Evolutionary conservation across 64 coral and sea anemone species (phyloP).

Genomic region (Exaiptasia diaphana): DNA sequence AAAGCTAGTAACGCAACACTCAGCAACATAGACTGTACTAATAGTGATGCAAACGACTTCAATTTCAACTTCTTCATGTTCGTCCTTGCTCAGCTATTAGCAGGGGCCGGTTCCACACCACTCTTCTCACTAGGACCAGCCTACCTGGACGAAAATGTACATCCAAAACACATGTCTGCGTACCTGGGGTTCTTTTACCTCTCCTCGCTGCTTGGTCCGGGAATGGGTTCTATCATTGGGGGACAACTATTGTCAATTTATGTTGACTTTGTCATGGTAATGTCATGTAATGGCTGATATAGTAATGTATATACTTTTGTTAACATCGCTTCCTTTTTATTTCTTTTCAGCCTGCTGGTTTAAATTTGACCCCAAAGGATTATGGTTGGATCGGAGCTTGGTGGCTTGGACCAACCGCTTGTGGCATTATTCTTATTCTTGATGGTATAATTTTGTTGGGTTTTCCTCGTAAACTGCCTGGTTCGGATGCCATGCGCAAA

Average conservation of each 20-base stretch:
- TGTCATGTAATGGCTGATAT: neutral
- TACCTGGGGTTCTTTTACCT: constrained; percentile 22
- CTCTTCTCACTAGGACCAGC: constrained; percentile 24
- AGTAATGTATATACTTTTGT: neutral
- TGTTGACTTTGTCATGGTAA: constrained; percentile 51
- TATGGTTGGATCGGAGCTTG: constrained; percentile 88
- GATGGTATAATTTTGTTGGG: constrained; percentile 42
- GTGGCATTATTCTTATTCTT: constrained; percentile 31
- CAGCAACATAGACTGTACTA: neutral
- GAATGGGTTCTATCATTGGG: constrained; percentile 31
- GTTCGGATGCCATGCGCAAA: constrained; percentile 46
- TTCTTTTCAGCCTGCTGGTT: constrained; percentile 36
- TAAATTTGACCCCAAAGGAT: constrained; percentile 29
- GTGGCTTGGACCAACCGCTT: constrained; percentile 66
- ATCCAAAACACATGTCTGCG: neutral
- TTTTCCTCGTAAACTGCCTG: constrained; percentile 63
- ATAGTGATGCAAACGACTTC: neutral
- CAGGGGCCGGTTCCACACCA: constrained; percentile 21
- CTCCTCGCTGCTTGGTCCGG: constrained; percentile 5
- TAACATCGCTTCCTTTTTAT: neutral
- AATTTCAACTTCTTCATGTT: neutral
- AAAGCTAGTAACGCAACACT: too few species aligned
- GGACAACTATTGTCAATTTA: constrained; percentile 48
- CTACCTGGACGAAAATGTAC: constrained; percentile 50
- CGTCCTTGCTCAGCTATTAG: constrained; percentile 15